Evolutionary conservation across 2,888 invertebrate species (phyloP).

Genomic region (Noctua comes): DNA sequence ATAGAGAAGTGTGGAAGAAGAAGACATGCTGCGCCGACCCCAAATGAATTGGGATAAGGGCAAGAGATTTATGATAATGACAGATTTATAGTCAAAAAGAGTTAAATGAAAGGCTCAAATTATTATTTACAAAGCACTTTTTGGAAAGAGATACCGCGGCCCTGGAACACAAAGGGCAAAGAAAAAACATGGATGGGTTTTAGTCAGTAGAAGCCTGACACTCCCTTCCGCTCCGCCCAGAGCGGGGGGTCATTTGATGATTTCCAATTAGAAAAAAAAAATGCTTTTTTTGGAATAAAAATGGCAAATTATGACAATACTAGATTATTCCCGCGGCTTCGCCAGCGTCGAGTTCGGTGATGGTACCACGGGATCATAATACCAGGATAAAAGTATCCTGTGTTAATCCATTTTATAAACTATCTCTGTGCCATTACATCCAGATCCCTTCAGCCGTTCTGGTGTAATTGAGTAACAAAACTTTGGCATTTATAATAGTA

Average conservation of each 20-base stretch:
- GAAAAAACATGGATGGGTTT: too few relatives aligned
- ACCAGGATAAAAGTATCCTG: not conserved
- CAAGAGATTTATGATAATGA: too few relatives aligned
- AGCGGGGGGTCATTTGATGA: too few relatives aligned
- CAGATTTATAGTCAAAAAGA: not conserved
- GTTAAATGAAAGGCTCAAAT: slow-evolving; percentile 2
- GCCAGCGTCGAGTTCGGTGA: not conserved
- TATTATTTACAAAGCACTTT: slow-evolving; percentile 16
- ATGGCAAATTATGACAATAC: slow-evolving; percentile 4
- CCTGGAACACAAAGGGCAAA: too few relatives aligned
- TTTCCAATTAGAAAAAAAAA: not conserved
- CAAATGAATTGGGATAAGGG: too few relatives aligned
- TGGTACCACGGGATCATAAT: not conserved
- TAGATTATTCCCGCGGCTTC: not conserved
- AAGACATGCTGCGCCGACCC: too few relatives aligned
- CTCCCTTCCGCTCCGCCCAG: too few relatives aligned
- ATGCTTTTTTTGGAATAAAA: slow-evolving; percentile 3
- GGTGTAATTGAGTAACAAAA: not conserved
- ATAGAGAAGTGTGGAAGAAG: too few relatives aligned
- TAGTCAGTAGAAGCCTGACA: too few relatives aligned
- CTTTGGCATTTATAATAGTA: not conserved
- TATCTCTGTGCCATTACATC: not conserved
- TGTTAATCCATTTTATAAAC: not conserved
- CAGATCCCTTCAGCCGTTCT: not conserved
- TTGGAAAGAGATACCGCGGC: not conserved